Conservation (phyloP, 1,140 invertebrate species). For the Papilio helenus region DNA sequence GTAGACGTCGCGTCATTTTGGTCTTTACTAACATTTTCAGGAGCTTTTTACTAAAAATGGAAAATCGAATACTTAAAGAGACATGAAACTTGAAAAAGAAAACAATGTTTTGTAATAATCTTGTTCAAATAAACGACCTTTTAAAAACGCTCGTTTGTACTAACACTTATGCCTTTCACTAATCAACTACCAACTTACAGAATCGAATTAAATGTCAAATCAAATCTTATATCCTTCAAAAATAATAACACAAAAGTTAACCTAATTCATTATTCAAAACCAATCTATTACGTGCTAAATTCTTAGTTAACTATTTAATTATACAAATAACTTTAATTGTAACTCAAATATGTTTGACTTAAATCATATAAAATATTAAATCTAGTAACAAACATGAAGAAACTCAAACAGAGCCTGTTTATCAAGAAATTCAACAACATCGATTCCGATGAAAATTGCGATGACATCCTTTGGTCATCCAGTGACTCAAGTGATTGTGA, state of each 20-base stretch:
- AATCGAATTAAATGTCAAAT: not conserved
- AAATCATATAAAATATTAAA: not conserved
- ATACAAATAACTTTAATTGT: not conserved
- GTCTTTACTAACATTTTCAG: no score
- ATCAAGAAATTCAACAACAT: conserved; percentile 60
- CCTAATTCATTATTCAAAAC: not conserved
- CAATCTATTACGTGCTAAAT: conserved; percentile 3
- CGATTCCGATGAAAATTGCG: conserved; percentile 61
- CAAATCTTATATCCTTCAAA: not conserved
- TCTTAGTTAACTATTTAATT: not conserved
- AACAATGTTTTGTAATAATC: no score
- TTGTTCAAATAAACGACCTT: not conserved
- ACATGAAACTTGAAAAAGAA: no score
- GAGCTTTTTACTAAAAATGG: no score
- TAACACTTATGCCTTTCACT: not conserved
- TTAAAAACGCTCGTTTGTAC: not conserved
- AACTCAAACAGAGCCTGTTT: conserved; percentile 58
- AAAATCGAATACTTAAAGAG: no score
- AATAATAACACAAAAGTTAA: conserved; percentile 25
- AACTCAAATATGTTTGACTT: not conserved
- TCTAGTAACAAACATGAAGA: conserved; percentile 51
- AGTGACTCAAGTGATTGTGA: conserved; percentile 70
- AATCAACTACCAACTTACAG: not conserved
- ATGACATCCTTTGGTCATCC: conserved; percentile 70
- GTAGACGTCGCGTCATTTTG: no score